Base-by-base conservation (phyloP, 2,797 vertebrate genomes). In the Mormyrops attenuatus region DNA sequence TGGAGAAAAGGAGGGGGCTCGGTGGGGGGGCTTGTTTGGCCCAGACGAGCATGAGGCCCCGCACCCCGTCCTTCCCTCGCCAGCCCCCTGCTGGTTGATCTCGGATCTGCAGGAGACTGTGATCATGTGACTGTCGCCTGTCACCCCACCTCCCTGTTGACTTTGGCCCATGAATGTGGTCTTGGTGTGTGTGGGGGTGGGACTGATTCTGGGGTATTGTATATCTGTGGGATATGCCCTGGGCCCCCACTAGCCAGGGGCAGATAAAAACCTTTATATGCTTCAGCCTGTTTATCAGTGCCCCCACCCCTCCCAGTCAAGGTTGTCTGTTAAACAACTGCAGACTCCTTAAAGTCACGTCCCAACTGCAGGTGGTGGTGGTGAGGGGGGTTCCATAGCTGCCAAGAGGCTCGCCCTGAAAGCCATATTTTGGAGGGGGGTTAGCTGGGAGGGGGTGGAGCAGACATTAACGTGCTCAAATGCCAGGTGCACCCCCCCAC, bases 381-480 rank as follows among this genome's bases (percentile, higher is more conserved):
- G 57, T 11, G 20, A 15, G 55, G 5, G 26, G 30, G 5, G 5
- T 17, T 44, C 5, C 17, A 20, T 44, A 15, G 13, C 6, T 77
- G 34, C 17, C 8, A 11, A 38, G 73, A 20, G 73, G 34, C 30
- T 9, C 11, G 2, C 20, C 17, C 15, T 22, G 69, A 38, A 38
- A 17, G 13, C 30, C 13, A 6, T 5, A 4, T 2, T 15, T 80
- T 2, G 69, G n/a, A n/a, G 69, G 69, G 30, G 13, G 13, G 66
- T 7, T n/a, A 38, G 38, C 5, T 44, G 13, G 26, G 13, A n/a
- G 73, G 34, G 88, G 38, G 53, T 11, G 17, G 88, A 85, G 91
- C 91, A 92, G 92, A 90, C 90, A 89, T 92, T 93, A 90, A 88
- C 91, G 87, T 91, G 73, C 88, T 92, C 92, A 53, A 20, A 15